Evolutionary conservation across 2,797 vertebrate genomes (phyloP).

Genomic region (Micrastur ruficollis): DNA sequence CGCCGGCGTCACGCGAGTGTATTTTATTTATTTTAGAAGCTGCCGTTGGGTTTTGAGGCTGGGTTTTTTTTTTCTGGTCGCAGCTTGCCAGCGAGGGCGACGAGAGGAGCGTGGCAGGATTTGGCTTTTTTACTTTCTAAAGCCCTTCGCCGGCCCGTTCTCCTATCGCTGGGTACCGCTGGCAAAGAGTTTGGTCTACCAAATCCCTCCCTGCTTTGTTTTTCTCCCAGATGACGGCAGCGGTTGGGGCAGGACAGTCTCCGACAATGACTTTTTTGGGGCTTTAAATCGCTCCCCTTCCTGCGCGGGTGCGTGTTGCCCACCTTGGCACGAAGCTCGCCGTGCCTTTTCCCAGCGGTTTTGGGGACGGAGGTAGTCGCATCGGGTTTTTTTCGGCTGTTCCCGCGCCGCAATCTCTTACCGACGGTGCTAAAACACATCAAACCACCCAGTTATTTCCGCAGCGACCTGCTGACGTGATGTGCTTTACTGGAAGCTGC

Average conservation of each 20-base stretch:
- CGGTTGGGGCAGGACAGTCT: neutral
- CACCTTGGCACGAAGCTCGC: neutral
- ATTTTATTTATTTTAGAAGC: neutral
- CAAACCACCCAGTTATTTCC: neutral
- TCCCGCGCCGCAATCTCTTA: neutral
- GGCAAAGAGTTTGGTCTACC: neutral
- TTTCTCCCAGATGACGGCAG: neutral
- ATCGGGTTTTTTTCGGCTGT: accelerated
- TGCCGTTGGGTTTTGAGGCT: neutral
- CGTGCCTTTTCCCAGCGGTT: neutral
- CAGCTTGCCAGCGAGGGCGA: accelerated
- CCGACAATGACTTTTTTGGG: neutral
- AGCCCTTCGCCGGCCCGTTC: accelerated
- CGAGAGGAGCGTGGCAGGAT: neutral
- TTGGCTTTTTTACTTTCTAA: neutral
- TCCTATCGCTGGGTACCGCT: accelerated
- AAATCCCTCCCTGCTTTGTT: neutral
- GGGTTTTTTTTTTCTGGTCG: neutral
- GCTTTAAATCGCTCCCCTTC: neutral
- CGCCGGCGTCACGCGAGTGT: accelerated
- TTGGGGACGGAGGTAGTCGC: neutral
- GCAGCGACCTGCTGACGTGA: neutral
- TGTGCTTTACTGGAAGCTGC: neutral
- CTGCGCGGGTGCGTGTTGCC: accelerated
- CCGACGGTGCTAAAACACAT: neutral